Evolutionary conservation across 2,888 invertebrate genomes (phyloP).

Genomic region (Apotomis turbidana): DNA sequence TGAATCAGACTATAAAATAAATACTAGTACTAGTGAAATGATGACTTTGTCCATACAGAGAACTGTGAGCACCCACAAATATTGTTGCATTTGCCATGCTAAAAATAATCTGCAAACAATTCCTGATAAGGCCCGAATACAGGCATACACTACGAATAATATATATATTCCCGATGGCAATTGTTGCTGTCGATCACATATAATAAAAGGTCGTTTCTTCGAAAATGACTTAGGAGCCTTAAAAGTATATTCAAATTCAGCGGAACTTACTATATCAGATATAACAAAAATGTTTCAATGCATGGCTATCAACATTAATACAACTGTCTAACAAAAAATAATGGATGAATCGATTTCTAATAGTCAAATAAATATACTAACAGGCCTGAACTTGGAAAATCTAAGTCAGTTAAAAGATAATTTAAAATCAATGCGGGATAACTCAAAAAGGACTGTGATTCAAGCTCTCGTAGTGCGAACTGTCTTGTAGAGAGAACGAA

Average conservation of each 20-base stretch:
- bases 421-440: constrained; percentile 23
- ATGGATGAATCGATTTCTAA: constrained; percentile 14
- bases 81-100: constrained; percentile 3
- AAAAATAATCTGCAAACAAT: constrained; percentile 1
- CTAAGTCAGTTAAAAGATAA: constrained; percentile 12
- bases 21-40: constrained; percentile 2
- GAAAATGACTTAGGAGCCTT: constrained; percentile 17
- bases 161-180: constrained; percentile 14
- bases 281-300: constrained; percentile 19
- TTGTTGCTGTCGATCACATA: constrained; percentile 25
- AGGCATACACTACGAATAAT: background rate
- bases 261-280: constrained; percentile 12
- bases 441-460: constrained; percentile 16
- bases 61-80: constrained; percentile 1
- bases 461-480: constrained; percentile 21
- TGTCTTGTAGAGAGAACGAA: too few relatives aligned
- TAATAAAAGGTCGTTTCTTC: constrained; percentile 19
- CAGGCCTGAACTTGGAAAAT: constrained; percentile 13
- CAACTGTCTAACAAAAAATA: constrained; percentile 13
- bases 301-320: constrained; percentile 14
- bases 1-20: constrained; percentile 2
- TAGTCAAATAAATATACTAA: constrained; percentile 16
- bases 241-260: constrained; percentile 22
- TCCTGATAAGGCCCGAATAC: constrained; percentile 3
- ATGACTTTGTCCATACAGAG: constrained; percentile 1